Conservation (phyloP, 2,888 invertebrate genomes). For the Drosophila subquinaria region DNA sequence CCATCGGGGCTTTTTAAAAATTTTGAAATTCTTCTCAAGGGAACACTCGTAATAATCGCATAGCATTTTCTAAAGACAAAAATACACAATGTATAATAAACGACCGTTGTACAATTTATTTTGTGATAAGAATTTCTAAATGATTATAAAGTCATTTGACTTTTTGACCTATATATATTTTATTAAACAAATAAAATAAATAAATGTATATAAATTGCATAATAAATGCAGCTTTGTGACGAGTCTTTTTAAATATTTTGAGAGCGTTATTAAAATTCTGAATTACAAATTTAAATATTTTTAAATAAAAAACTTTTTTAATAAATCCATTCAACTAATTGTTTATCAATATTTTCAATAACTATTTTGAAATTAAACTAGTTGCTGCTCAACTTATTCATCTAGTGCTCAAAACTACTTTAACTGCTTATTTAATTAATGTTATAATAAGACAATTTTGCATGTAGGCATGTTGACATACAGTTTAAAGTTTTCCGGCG, state of each 20-base stretch:
- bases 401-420: too few species aligned
- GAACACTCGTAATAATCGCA: neutral
- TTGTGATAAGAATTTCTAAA: constrained; percentile 38
- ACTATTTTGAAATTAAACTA: too few species aligned
- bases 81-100: constrained; percentile 3
- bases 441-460: neutral
- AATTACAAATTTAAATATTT: too few species aligned
- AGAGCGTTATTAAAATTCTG: too few species aligned
- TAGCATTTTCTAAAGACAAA: neutral
- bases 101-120: neutral
- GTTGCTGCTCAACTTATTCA: too few species aligned
- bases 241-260: neutral
- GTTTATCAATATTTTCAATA: too few species aligned
- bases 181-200: constrained; percentile 12
- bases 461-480: too few species aligned
- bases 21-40: neutral
- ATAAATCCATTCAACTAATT: too few species aligned
- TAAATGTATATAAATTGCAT: neutral
- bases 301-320: too few species aligned
- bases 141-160: constrained; percentile 46
- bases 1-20: neutral
- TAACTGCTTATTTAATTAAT: neutral
- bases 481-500: neutral
- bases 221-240: neutral
- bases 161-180: constrained; percentile 49